A percentile compares a stretch with the other conserved stretches of the same genome.
Conservation (phyloP, 1,140 invertebrate genomes). For the Cyclina sinensis region DNA sequence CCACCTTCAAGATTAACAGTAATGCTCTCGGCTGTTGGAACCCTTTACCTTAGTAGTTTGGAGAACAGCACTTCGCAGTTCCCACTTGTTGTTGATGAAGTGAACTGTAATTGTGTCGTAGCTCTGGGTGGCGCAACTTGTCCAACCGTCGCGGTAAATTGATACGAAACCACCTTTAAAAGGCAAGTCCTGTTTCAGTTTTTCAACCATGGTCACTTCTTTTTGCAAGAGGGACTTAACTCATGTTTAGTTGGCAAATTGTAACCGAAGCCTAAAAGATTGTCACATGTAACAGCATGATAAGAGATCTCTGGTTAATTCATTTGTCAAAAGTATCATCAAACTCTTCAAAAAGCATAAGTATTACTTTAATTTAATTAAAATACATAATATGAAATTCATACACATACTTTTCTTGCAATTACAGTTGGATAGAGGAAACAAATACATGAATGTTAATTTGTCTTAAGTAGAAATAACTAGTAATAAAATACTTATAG, state of each 20-base stretch:
- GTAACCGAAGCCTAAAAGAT: neutral
- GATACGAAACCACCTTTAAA: neutral
- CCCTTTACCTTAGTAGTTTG: conserved; percentile 15
- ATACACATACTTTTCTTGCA: no score
- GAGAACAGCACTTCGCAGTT: no score
- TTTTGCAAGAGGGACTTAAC: neutral
- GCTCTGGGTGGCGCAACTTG: conserved; percentile 26
- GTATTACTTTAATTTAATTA: neutral
- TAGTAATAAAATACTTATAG: no score
- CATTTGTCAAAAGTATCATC: neutral
- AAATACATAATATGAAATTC: no score
- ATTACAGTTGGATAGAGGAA: no score
- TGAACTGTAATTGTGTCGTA: no score
- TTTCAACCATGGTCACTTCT: neutral
- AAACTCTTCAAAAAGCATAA: neutral
- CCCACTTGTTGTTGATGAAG: conserved; percentile 20
- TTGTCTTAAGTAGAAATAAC: no score
- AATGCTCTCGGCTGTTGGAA: neutral
- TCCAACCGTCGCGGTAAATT: conserved; percentile 37
- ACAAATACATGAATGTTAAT: no score
- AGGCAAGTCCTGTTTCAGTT: neutral
- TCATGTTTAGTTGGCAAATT: neutral
- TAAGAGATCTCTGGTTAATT: no score
- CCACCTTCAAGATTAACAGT: no score
- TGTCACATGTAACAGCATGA: neutral